Conservation (phyloP, 2,113 vertebrate species). For the Cygnus atratus region DNA sequence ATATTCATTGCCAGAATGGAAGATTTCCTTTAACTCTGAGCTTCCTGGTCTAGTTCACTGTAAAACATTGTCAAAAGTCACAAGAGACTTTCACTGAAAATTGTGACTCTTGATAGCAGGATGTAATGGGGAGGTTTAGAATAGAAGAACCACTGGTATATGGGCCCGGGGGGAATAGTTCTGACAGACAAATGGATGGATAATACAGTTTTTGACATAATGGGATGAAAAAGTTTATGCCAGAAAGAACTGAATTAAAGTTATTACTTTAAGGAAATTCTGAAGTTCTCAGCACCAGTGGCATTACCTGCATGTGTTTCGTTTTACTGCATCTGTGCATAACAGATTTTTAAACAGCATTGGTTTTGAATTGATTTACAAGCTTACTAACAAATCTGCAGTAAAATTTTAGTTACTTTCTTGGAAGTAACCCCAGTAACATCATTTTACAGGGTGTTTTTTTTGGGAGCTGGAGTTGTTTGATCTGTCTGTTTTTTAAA, state of each 20-base stretch:
- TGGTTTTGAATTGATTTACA: conserved; percentile 54
- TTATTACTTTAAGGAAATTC: conserved; percentile 81
- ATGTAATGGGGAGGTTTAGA: conserved; percentile 81
- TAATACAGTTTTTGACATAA: conserved; percentile 86
- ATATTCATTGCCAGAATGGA: conserved; percentile 84
- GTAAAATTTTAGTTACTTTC: conserved; percentile 62
- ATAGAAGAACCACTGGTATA: conserved; percentile 77
- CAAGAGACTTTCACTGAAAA: conserved; percentile 79
- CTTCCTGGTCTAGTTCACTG: conserved; percentile 82
- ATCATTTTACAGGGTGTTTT: background rate
- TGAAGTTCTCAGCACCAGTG: conserved; percentile 74
- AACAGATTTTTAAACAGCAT: conserved; percentile 66
- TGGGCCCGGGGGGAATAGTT: conserved; percentile 78
- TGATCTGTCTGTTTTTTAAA: background rate
- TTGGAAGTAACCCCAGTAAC: conserved; percentile 52
- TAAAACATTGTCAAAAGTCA: conserved; percentile 87
- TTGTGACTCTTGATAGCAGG: conserved; percentile 83
- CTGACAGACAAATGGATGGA: conserved; percentile 86
- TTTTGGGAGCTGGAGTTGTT: background rate
- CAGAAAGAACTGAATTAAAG: conserved; percentile 85
- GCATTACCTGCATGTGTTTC: conserved; percentile 61
- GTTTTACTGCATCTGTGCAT: conserved; percentile 60
- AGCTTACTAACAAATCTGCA: conserved; percentile 60
- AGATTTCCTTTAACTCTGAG: conserved; percentile 84
- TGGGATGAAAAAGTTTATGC: conserved; percentile 84